Conservation (phyloP, 2,113 vertebrate genomes). For the Malaclemys terrapin region DNA sequence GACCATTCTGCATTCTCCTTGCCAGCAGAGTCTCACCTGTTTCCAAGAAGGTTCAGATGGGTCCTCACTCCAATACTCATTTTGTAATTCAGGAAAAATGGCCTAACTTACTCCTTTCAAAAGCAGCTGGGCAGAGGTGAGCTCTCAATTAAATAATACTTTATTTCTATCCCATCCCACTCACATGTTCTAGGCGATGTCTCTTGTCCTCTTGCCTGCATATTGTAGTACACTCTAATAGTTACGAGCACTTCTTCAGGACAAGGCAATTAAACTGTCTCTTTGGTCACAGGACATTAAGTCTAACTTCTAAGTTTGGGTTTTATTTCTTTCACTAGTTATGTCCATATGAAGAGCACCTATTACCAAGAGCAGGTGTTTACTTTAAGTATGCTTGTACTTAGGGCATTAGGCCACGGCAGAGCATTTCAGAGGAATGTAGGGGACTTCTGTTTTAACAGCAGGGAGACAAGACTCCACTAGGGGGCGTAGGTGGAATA, state of each 20-base stretch:
- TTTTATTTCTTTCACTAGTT: background rate
- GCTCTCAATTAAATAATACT: background rate
- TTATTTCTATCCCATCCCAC: background rate
- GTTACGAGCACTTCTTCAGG: background rate
- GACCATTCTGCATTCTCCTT: background rate
- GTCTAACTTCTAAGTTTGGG: background rate
- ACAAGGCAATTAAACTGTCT: background rate
- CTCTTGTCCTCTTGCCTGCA: background rate
- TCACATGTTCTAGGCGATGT: background rate
- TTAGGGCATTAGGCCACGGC: rapidly evolving
- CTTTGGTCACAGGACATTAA: background rate
- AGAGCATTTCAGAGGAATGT: background rate
- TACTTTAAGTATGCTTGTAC: background rate
- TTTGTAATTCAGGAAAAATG: background rate
- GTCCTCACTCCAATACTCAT: background rate
- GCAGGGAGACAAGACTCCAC: background rate
- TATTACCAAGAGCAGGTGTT: background rate
- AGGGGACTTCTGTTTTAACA: background rate
- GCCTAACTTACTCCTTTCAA: background rate
- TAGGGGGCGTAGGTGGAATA: constrained; percentile 20
- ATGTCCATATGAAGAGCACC: background rate
- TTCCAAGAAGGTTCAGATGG: background rate
- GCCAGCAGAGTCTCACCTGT: background rate
- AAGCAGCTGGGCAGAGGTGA: background rate
- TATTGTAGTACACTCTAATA: background rate